A percentile compares a stretch with the other conserved stretches of the same genome.
phyloP scores from a whole-genome alignment of 2,888 invertebrate species.

The Notodromas monacha region DNA sequence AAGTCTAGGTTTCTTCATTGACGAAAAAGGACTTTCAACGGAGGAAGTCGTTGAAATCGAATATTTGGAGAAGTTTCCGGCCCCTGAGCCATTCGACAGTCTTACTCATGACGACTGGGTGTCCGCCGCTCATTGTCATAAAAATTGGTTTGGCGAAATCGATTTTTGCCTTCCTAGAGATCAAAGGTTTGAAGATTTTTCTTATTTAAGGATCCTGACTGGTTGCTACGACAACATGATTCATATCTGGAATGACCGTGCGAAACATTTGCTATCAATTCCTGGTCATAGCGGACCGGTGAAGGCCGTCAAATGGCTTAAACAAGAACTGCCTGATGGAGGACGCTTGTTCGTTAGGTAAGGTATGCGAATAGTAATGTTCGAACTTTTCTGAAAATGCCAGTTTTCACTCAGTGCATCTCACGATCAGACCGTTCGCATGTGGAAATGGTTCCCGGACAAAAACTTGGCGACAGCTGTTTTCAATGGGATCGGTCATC shows the following conservation, averaged over 20 bases:
- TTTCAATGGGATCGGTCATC: constrained; percentile 57
- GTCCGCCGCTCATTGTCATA: constrained; percentile 37
- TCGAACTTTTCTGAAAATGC: constrained; percentile 13
- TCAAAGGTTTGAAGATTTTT: constrained; percentile 8
- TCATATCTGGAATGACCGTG: constrained; percentile 57
- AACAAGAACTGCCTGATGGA: constrained; percentile 27
- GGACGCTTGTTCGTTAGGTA: neutral
- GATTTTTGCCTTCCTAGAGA: too few species aligned
- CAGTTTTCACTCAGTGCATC: constrained; percentile 29
- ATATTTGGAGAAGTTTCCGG: constrained; percentile 58
- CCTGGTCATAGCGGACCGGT: constrained; percentile 58
- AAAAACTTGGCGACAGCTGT: constrained; percentile 41
- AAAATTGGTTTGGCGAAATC: constrained; percentile 25
- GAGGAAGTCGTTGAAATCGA: constrained; percentile 64
- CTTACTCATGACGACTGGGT: constrained; percentile 93
- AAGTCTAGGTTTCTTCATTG: constrained; percentile 35
- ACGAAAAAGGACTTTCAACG: constrained; percentile 35
- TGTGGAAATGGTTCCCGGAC: constrained; percentile 54
- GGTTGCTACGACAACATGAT: constrained; percentile 78
- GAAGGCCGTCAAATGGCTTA: constrained; percentile 60
- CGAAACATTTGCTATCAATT: constrained; percentile 45
- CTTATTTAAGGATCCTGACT: constrained; percentile 37
- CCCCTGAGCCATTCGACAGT: constrained; percentile 69
- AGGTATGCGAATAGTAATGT: neutral
- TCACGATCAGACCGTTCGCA: constrained; percentile 59